These are phyloP conservation scores for Rhegmatorhina hoffmannsi DNA, from an alignment of 2,113 vertebrate genomes.

Conservation along the genomic window DNA sequence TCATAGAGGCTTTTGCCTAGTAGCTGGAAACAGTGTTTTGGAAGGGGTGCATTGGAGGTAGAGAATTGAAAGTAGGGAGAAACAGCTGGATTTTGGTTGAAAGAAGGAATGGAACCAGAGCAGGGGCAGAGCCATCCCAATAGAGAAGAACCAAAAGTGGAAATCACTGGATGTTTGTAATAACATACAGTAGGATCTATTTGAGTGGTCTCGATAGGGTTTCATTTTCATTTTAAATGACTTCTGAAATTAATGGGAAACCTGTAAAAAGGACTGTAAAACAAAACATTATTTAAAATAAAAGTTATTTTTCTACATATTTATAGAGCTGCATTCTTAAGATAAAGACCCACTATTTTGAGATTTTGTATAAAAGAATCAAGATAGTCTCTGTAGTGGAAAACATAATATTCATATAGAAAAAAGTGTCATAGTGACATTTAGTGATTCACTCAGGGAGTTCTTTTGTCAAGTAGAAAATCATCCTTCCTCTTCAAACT, in stretches of 20 bases:
- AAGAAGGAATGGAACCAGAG: background rate
- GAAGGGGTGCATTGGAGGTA: too few species aligned
- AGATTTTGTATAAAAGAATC: background rate
- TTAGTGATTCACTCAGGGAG: background rate
- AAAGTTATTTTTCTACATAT: background rate
- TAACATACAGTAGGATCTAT: background rate
- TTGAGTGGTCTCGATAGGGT: rapidly evolving
- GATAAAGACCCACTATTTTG: too few species aligned
- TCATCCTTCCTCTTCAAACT: background rate
- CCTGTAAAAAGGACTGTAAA: background rate
- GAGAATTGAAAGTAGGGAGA: background rate
- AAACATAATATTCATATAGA: background rate
- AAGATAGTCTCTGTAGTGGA: background rate
- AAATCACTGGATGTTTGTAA: background rate
- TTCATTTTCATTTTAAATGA: background rate
- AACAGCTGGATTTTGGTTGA: background rate
- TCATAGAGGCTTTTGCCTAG: background rate
- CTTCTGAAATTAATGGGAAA: background rate
- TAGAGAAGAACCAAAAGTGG: background rate
- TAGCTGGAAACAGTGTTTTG: background rate
- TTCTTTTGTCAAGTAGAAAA: background rate
- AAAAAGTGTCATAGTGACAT: background rate
- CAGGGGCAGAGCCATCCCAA: background rate
- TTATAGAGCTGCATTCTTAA: background rate
- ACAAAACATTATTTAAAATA: background rate